Evolutionary conservation across 2,888 invertebrate species (phyloP).

Genomic region (Miltochrista miniata): DNA sequence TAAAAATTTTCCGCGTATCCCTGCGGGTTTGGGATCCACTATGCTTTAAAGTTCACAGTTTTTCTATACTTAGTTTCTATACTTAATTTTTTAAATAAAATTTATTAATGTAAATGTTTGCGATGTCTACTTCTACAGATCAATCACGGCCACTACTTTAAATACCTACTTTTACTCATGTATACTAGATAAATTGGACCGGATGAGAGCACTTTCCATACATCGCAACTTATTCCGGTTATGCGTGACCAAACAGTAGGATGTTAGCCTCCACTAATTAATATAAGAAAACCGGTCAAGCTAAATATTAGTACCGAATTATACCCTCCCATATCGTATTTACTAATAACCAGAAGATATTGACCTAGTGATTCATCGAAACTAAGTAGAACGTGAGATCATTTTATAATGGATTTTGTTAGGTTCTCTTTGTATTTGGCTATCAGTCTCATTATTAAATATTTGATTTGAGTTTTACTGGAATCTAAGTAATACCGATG

Average conservation of each 20-base stretch:
- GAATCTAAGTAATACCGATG: background rate
- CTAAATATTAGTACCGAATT: constrained; percentile 21
- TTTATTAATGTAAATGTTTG: too few relatives aligned
- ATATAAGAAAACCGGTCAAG: constrained; percentile 37
- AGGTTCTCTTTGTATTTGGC: constrained; percentile 2
- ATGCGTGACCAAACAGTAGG: constrained; percentile 37
- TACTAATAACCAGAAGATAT: constrained; percentile 13
- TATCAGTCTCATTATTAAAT: constrained; percentile 1
- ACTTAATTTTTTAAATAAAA: too few relatives aligned
- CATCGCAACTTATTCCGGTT: constrained; percentile 10
- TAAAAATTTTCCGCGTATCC: too few relatives aligned
- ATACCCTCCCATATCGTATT: constrained; percentile 22
- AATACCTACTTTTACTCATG: too few relatives aligned
- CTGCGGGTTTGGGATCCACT: too few relatives aligned
- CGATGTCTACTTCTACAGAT: too few relatives aligned
- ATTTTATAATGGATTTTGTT: constrained; percentile 6
- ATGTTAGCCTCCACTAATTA: constrained; percentile 39
- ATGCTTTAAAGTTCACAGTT: too few relatives aligned
- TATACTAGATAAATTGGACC: background rate
- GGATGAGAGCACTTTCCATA: constrained; percentile 7
- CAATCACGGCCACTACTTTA: too few relatives aligned
- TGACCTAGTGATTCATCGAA: constrained; percentile 24
- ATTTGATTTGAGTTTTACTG: background rate
- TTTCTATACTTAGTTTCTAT: too few relatives aligned
- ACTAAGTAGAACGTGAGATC: constrained; percentile 9